Percentiles rank a stretch among this genome's conserved stretches.
Conservation (phyloP, 1,140 invertebrate species). For the Hestina assimilis region DNA sequence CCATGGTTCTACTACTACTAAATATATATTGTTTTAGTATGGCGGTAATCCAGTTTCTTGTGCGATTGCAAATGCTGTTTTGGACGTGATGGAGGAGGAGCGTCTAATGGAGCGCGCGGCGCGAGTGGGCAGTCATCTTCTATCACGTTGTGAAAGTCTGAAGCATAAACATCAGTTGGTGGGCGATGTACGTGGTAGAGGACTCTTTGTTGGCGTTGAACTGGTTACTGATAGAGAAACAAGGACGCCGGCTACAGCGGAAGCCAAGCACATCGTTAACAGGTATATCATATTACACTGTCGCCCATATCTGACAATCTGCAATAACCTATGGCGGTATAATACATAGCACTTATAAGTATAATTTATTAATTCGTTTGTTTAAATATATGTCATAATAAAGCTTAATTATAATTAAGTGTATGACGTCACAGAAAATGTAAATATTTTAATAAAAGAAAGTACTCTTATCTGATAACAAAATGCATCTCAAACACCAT, state of each 20-base stretch:
- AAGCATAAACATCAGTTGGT: slow-evolving; percentile 88
- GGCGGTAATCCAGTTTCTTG: slow-evolving; percentile 99
- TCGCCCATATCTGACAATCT: too few species aligned
- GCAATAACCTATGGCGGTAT: too few species aligned
- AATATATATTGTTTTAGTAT: slow-evolving; percentile 82
- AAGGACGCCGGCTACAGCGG: slow-evolving; percentile 89
- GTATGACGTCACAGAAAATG: too few species aligned
- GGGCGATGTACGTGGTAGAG: slow-evolving; percentile 93
- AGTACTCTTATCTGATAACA: too few species aligned
- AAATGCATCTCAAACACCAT: too few species aligned
- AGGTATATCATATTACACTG: slow-evolving; percentile 67
- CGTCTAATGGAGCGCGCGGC: slow-evolving; percentile 89
- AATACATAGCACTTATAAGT: too few species aligned
- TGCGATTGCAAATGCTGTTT: slow-evolving; percentile 95
- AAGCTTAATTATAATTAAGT: too few species aligned
- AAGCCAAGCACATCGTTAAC: slow-evolving; percentile 89
- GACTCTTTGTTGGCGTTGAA: slow-evolving; percentile 96
- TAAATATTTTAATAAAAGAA: too few species aligned
- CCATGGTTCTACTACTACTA: too few species aligned
- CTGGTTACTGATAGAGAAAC: slow-evolving; percentile 89
- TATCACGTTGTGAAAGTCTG: slow-evolving; percentile 84
- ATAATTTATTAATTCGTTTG: too few species aligned
- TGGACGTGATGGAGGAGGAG: slow-evolving; percentile 95
- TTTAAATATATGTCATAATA: too few species aligned
- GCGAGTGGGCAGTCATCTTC: slow-evolving; percentile 88